These are phyloP conservation scores for Rachycentron canadum DNA, from an alignment of 2,797 vertebrate genomes.

Conservation along the genomic window DNA sequence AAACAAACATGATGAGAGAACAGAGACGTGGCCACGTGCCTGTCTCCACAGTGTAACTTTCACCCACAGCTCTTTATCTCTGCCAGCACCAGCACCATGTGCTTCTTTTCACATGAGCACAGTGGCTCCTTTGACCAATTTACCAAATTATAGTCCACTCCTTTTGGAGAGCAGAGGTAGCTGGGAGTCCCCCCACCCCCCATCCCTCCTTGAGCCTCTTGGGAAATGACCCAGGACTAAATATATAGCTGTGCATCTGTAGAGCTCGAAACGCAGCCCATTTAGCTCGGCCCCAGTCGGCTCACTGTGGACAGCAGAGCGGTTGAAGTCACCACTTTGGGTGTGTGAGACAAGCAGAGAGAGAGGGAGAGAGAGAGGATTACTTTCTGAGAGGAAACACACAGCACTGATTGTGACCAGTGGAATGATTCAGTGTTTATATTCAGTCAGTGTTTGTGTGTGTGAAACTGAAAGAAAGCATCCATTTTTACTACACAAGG, in stretches of 20 bases:
- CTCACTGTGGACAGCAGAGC: conserved; percentile 44
- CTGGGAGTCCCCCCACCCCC: conserved; percentile 66
- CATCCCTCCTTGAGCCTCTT: conserved; percentile 23
- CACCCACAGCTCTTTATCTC: conserved; percentile 32
- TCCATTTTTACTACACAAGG: neutral
- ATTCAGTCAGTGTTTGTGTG: neutral
- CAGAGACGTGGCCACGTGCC: conserved; percentile 14
- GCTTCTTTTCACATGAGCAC: conserved; percentile 71
- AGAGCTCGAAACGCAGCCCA: conserved; percentile 58
- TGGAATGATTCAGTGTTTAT: conserved; percentile 31
- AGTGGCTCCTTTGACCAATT: conserved; percentile 64
- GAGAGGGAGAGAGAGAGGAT: conserved; percentile 3
- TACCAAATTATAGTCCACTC: conserved; percentile 63
- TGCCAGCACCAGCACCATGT: conserved; percentile 47
- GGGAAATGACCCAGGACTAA: conserved; percentile 73
- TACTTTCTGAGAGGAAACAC: conserved; percentile 17
- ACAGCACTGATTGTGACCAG: conserved; percentile 15
- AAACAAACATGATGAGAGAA: conserved; percentile 12
- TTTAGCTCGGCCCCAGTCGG: conserved; percentile 47
- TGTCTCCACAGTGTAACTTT: conserved; percentile 17
- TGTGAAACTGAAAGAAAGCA: neutral
- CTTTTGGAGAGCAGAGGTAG: conserved; percentile 54
- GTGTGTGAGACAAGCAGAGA: conserved; percentile 47
- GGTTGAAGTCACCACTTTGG: conserved; percentile 54
- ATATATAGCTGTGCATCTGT: conserved; percentile 70